A percentile compares a stretch with the other conserved stretches of the same genome.
Evolutionary conservation across 2,888 invertebrate genomes (phyloP).

Genomic region (Crepidodera aurea): DNA sequence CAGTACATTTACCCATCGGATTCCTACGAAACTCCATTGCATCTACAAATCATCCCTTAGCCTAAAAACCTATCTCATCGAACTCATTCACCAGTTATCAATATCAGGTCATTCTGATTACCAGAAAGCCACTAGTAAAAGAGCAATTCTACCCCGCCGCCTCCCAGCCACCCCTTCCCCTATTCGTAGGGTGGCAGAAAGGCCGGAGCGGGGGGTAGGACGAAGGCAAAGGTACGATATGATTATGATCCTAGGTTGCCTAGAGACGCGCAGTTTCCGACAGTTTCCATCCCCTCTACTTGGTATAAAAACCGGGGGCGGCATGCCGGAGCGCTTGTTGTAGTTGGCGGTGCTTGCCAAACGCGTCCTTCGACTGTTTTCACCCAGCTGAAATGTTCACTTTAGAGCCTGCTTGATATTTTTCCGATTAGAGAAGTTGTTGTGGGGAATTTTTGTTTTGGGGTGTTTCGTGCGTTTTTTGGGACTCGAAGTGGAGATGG

Average conservation of each 20-base stretch:
- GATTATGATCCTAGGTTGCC: slow-evolving; percentile 62
- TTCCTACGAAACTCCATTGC: no score
- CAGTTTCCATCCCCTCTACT: slow-evolving; percentile 59
- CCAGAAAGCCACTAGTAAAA: slow-evolving; percentile 52
- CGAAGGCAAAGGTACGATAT: slow-evolving; percentile 55
- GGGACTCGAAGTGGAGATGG: slow-evolving; percentile 12
- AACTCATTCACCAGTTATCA: slow-evolving; percentile 44
- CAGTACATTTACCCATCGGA: no score
- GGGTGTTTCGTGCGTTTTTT: slow-evolving; percentile 19
- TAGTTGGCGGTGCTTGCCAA: slow-evolving; percentile 30
- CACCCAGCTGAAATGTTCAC: slow-evolving; percentile 11
- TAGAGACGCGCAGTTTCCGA: slow-evolving; percentile 60
- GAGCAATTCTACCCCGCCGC: slow-evolving; percentile 49
- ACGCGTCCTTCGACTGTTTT: slow-evolving; percentile 26
- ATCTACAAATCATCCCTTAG: neutral
- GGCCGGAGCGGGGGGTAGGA: slow-evolving; percentile 42
- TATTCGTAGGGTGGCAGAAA: slow-evolving; percentile 42
- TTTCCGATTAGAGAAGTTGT: slow-evolving; percentile 7
- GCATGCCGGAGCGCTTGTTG: slow-evolving; percentile 37
- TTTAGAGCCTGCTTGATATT: slow-evolving; percentile 18
- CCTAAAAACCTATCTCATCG: slow-evolving; percentile 17
- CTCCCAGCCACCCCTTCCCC: slow-evolving; percentile 28
- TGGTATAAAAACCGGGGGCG: slow-evolving; percentile 57
- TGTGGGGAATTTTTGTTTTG: slow-evolving; percentile 25
- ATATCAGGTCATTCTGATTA: slow-evolving; percentile 54